Conservation (phyloP, 2,113 vertebrate genomes). For the Phrynosoma platyrhinos region DNA sequence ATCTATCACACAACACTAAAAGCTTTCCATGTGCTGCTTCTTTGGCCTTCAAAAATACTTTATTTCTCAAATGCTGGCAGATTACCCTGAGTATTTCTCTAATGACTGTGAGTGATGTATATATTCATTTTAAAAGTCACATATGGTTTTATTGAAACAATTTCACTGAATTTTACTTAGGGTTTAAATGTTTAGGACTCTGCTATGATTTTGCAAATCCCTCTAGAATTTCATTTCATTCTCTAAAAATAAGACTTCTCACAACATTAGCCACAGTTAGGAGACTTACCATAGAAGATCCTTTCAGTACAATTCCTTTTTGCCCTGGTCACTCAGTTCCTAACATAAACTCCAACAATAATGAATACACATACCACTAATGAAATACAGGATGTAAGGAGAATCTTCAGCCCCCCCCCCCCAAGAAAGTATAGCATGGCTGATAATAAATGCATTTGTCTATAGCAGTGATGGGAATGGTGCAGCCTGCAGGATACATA, state of each 20-base stretch:
- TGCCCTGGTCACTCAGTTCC: background rate
- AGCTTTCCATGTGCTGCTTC: background rate
- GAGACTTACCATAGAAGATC: background rate
- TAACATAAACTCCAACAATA: background rate
- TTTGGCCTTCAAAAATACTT: background rate
- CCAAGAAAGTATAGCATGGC: background rate
- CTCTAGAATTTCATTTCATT: background rate
- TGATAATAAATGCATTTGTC: background rate
- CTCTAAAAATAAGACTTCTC: background rate
- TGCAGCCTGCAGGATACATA: no score
- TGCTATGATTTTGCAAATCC: background rate
- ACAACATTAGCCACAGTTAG: background rate
- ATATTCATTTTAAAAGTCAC: conserved; percentile 4
- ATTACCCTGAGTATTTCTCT: conserved; percentile 13
- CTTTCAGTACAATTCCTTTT: background rate
- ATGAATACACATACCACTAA: no score
- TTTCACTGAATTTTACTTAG: conserved; percentile 21
- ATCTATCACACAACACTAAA: background rate
- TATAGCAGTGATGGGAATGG: no score
- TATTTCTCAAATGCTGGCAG: conserved; percentile 15
- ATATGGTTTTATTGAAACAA: conserved; percentile 7
- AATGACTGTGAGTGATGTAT: background rate
- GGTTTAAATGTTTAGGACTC: conserved; percentile 9
- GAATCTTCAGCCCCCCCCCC: background rate
- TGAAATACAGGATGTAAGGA: background rate